Conservation (phyloP, 2,113 vertebrate genomes). For the Calypte anna region DNA sequence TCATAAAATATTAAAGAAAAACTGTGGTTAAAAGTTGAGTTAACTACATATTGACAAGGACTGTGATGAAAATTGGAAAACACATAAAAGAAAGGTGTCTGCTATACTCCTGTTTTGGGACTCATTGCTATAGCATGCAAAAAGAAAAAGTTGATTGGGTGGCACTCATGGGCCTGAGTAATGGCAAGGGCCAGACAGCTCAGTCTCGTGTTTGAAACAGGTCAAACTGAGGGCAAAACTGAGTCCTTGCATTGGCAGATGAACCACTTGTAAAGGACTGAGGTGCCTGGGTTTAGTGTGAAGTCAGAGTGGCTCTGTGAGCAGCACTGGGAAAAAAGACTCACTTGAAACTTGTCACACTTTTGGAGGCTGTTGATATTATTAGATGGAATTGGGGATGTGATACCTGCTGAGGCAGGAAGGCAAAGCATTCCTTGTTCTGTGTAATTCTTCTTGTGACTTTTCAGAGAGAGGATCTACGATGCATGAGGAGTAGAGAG, state of each 20-base stretch:
- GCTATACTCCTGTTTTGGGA: accelerated
- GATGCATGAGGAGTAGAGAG: not conserved
- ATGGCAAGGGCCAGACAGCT: accelerated
- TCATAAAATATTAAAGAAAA: not conserved
- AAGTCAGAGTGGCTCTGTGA: not conserved
- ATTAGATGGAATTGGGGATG: not conserved
- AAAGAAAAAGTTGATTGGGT: not conserved
- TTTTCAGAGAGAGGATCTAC: not conserved
- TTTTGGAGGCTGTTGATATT: not conserved
- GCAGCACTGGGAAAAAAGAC: not conserved
- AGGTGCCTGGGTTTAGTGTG: not conserved
- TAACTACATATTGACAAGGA: not conserved
- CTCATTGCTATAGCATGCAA: accelerated
- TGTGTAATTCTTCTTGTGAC: not conserved
- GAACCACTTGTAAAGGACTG: not conserved
- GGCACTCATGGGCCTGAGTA: not conserved
- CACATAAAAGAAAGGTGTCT: not conserved
- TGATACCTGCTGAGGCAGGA: not conserved
- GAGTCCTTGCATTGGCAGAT: not conserved
- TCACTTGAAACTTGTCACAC: not conserved
- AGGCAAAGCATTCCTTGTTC: not conserved
- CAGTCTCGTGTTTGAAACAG: accelerated
- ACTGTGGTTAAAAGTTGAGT: not conserved
- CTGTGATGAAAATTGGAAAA: not conserved
- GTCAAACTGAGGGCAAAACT: not conserved